Evolutionary conservation across 2,888 invertebrate genomes (phyloP), one percentile per base, ranked within the genome.

Genomic region (Cheilosia vulpina): DNA sequence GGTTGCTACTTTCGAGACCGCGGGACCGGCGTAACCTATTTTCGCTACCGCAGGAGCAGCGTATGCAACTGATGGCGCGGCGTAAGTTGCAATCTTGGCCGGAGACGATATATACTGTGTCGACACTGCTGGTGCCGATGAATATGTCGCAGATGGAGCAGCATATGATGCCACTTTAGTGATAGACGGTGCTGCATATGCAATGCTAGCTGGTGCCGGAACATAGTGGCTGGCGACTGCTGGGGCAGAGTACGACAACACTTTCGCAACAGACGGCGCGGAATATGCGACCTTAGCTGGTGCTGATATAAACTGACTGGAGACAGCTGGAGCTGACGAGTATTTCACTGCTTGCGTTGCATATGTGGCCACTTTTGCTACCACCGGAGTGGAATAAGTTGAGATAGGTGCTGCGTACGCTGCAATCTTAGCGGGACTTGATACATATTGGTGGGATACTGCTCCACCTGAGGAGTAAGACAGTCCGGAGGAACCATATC

Each of bases 381-480:
- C 27, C 2, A 88, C 80, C 0, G 89, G 90, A 6, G 88, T 84
- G 2, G 87, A 57, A 65, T 89, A 89, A 19, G 87, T 55, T 19
- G 88, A 62, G 2, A 88, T 80, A 13, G 89, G 89, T 1, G 87
- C 85, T 4, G 93, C 91, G 6, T 94, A 92, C 57, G 88, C 72
- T 9, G 87, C 69, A 21, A 72, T 31, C 71, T 79, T 83, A 75
- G 60, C 85, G 6, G 88, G 88, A 21, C 88, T 76, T 17, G 87
- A 87, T 17, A 87, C 90, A 87, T 92, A 92, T 1, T 92, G 91
- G 84, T 92, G 92, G 4, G 93, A 88, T 7, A 93, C 93, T 5
- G 92, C 92, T 24, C 77, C 83, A 4, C 82, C 62, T 38, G 80
- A 66, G 13, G 85, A 83, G 31, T 83, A 90, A 15, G 87, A 52